phyloP scores from a whole-genome alignment of 2,888 invertebrate genomes.

The Anagyrus pseudococci region DNA sequence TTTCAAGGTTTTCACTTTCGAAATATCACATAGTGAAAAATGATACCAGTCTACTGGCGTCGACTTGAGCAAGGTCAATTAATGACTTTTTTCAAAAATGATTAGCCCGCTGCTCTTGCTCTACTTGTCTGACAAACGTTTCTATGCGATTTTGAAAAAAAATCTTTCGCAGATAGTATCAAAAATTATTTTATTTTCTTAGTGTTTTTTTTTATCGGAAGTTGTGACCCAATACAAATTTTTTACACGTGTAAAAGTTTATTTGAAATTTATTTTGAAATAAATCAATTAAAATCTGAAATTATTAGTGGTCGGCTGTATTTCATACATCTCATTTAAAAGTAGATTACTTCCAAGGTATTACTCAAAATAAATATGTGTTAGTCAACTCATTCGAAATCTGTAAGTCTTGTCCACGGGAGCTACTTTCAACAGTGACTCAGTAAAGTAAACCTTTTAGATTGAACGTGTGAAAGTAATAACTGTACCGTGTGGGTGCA shows the following conservation, averaged over 20 bases:
- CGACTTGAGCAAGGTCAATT: background rate
- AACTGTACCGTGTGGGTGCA: slow-evolving; percentile 8
- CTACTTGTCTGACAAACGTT: background rate
- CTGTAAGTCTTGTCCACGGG: background rate
- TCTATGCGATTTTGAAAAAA: background rate
- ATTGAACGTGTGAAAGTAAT: background rate
- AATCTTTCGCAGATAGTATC: background rate
- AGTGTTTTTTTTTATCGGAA: too few species aligned
- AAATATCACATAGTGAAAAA: background rate
- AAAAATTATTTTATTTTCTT: too few species aligned
- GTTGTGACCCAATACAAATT: background rate
- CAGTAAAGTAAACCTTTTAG: slow-evolving; percentile 24
- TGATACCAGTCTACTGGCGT: background rate
- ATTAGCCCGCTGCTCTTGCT: background rate
- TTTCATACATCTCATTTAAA: background rate
- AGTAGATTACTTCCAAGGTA: background rate
- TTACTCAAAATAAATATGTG: background rate
- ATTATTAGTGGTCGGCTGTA: background rate
- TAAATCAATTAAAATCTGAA: background rate
- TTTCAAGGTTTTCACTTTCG: slow-evolving; percentile 11
- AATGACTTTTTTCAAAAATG: too few species aligned
- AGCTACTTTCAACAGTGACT: slow-evolving; percentile 6
- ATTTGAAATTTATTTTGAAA: background rate
- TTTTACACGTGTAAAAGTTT: background rate
- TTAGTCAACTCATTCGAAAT: background rate